Base-by-base conservation (phyloP, 2,888 invertebrate genomes). In the Lucinisca nassula region DNA sequence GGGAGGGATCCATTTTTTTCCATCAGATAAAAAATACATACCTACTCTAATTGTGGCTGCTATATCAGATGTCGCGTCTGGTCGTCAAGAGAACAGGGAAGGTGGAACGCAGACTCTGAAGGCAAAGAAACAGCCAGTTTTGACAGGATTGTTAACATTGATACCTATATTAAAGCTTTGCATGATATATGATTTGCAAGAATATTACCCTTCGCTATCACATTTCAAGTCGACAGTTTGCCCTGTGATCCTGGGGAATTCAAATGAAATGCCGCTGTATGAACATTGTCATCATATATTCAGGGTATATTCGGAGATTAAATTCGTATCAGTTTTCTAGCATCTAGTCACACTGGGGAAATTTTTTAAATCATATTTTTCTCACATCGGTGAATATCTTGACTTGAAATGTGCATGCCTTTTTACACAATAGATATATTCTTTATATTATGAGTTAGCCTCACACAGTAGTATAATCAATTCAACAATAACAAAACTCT, bases 1-100 rank as follows among this genome's bases (percentile, higher is more conserved):
- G 93, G 93, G 93, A 92, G 93, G 93, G 93, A 92, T 91, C 88
- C 88, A 86, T 86, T 86, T 61, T 51, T 27, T 35, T 74, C 81
- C 81, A 78, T 76, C 78, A 55, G 67, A 67, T 35, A 67, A 35
- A 24, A 35, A 67, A 35, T 67, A 67, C 35, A 67, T 67, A 67
- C 35, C 32, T 67, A 67, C 32, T 35, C 67, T 32, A 8, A n/a
- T 61, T 61, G 1, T 14, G 35, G 35, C 67, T 67, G 67, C 58
- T 27, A 27, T 58, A 24, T 67, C 67, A 21, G 67, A 67, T 21
- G 35, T 67, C 67, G 8, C 3, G 67, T 35, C 67, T 30, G 24
- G 8, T 27, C 10, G 32, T 17, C 17, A 32, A 32, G 10, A 67
- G 67, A 67, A 10, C 6, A 30, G 35, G 17, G 35, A 6, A 67